A percentile compares a stretch with the other conserved stretches of the same genome.
phyloP scores from a whole-genome alignment of 2,888 invertebrate genomes.

The Frankliniella fusca region DNA sequence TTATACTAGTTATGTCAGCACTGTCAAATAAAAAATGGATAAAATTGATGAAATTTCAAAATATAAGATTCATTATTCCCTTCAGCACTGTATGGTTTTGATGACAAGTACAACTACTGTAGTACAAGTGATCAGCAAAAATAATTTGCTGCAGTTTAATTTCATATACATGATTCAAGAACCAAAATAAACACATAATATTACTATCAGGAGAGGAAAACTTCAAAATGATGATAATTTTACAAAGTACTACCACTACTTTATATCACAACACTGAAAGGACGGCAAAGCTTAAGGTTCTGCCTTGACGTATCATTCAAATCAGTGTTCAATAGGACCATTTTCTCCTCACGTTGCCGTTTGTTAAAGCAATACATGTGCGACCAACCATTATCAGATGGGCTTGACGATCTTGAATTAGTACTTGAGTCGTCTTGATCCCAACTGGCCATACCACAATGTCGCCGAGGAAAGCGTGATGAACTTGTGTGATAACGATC shows the following conservation, averaged over 20 bases:
- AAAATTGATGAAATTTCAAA: too few relatives aligned
- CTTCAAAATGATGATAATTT: background rate
- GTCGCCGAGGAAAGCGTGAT: background rate
- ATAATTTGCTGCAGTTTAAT: background rate
- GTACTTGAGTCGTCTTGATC: slow-evolving; percentile 2
- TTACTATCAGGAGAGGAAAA: too few relatives aligned
- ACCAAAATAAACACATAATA: too few relatives aligned
- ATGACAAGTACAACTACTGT: too few relatives aligned
- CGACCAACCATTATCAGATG: background rate
- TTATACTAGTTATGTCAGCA: too few relatives aligned
- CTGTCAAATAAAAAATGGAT: too few relatives aligned
- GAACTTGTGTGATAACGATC: background rate
- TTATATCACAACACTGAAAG: background rate
- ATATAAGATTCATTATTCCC: too few relatives aligned
- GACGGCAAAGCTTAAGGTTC: background rate
- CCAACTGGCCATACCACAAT: slow-evolving; percentile 14
- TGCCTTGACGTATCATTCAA: background rate
- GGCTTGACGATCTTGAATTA: slow-evolving; percentile 5
- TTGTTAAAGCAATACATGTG: slow-evolving; percentile 5
- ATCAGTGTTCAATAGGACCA: background rate
- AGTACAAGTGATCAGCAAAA: too few relatives aligned
- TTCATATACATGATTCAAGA: background rate
- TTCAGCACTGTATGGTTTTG: too few relatives aligned
- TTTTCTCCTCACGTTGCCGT: background rate
- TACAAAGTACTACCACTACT: background rate